phyloP scores from a whole-genome alignment of 2,113 vertebrate genomes.

The Eudyptes chrysolophus region DNA sequence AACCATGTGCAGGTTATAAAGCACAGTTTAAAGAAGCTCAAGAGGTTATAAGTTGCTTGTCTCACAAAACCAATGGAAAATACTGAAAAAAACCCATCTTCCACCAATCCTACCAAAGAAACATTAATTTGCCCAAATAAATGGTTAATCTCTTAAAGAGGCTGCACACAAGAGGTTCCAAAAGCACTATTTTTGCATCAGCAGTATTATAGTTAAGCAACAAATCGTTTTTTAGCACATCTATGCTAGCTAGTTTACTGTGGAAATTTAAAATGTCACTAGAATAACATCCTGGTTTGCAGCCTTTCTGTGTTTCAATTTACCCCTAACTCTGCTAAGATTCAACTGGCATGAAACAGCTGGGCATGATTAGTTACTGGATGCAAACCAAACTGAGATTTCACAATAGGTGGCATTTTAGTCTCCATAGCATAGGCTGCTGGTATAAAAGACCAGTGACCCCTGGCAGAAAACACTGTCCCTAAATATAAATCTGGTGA shows the following conservation, averaged over 20 bases:
- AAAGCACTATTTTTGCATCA: neutral
- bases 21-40: neutral
- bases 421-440: neutral
- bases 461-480: neutral
- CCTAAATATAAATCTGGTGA: neutral
- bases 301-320: neutral
- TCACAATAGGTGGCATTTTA: conserved; percentile 45
- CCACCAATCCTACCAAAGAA: neutral
- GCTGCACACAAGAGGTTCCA: neutral
- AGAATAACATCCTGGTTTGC: conserved; percentile 4
- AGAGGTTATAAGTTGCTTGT: neutral
- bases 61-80: neutral
- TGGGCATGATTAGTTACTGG: neutral
- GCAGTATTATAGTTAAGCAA: neutral
- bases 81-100: neutral
- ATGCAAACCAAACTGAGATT: neutral
- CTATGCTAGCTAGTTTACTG: neutral
- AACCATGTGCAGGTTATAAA: neutral
- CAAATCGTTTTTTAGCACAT: neutral
- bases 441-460: neutral
- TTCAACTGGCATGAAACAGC: conserved; percentile 20
- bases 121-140: neutral
- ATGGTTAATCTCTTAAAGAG: neutral
- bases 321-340: conserved; percentile 10
- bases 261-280: neutral